phyloP scores from a whole-genome alignment of 2,113 vertebrate species.

The Prunella himalayana region DNA sequence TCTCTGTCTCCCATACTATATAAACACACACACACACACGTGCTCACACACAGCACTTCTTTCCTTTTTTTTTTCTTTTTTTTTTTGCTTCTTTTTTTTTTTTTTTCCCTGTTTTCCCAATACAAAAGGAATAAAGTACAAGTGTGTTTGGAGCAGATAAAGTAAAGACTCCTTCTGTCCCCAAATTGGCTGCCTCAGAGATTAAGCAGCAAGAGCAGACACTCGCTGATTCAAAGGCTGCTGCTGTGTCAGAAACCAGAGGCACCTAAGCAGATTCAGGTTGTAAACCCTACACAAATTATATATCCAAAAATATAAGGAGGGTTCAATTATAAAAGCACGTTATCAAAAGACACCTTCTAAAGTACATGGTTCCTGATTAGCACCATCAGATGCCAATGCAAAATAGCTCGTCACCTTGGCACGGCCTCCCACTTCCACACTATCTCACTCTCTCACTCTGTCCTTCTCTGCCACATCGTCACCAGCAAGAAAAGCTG shows the following conservation, averaged over 20 bases:
- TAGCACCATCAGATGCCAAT: constrained; percentile 14
- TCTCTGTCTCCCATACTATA: constrained; percentile 16
- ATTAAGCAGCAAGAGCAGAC: constrained; percentile 61
- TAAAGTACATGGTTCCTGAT: background rate
- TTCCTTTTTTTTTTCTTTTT: background rate
- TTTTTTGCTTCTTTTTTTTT: background rate
- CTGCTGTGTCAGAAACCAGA: constrained; percentile 63
- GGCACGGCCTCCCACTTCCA: constrained; percentile 1
- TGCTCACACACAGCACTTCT: background rate
- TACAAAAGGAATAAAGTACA: constrained; percentile 49
- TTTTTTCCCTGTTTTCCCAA: background rate
- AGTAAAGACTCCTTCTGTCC: constrained; percentile 62
- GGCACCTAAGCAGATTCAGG: constrained; percentile 63
- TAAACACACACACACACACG: background rate
- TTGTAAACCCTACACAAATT: constrained; percentile 66
- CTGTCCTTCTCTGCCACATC: constrained; percentile 7
- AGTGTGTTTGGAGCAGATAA: constrained; percentile 66
- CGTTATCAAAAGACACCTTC: constrained; percentile 49
- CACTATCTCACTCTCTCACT: constrained; percentile 3
- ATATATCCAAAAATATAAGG: constrained; percentile 28
- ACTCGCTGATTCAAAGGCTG: constrained; percentile 57
- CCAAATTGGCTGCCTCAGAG: constrained; percentile 63
- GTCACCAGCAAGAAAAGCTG: constrained; percentile 51
- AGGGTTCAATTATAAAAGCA: constrained; percentile 27
- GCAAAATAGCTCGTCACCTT: background rate